These are phyloP conservation scores for Drosophila engyochracea DNA, from an alignment of 2,888 invertebrate species.

Conservation along the genomic window DNA sequence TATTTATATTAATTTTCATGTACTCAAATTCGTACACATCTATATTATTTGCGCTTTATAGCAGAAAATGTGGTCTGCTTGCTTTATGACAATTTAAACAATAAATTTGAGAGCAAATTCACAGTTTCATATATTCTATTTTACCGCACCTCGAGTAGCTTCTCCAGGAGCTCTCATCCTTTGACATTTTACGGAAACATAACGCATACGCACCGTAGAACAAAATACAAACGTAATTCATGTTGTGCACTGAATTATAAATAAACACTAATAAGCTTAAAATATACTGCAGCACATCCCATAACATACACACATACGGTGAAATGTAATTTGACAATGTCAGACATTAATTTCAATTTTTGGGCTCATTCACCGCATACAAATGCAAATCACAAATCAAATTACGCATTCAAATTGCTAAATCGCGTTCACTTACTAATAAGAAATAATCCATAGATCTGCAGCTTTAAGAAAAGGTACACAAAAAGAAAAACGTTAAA, in stretches of 20 bases:
- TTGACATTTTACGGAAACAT: conserved; percentile 9
- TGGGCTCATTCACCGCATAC: conserved; percentile 19
- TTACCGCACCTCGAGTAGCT: background rate
- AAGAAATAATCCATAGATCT: background rate
- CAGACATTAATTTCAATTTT: conserved; percentile 66
- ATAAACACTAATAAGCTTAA: conserved; percentile 60
- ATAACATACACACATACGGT: conserved; percentile 4
- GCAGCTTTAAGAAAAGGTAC: background rate
- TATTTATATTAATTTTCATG: conserved; percentile 4
- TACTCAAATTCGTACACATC: conserved; percentile 2
- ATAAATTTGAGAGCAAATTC: conserved; percentile 31
- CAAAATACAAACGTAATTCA: conserved; percentile 38
- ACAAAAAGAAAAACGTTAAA: background rate
- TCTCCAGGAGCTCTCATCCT: background rate
- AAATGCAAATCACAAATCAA: conserved; percentile 66
- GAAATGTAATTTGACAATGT: conserved; percentile 27
- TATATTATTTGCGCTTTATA: conserved; percentile 21
- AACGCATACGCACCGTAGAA: conserved; percentile 43
- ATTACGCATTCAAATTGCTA: conserved; percentile 48
- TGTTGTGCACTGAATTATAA: conserved; percentile 68
- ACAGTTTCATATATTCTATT: conserved; percentile 34
- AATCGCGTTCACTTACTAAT: conserved; percentile 15
- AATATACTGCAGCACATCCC: conserved; percentile 28
- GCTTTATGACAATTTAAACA: conserved; percentile 30
- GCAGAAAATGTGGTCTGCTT: conserved; percentile 1